Conservation (phyloP, 2,797 vertebrate genomes). For the Philypnodon macrostomus region DNA sequence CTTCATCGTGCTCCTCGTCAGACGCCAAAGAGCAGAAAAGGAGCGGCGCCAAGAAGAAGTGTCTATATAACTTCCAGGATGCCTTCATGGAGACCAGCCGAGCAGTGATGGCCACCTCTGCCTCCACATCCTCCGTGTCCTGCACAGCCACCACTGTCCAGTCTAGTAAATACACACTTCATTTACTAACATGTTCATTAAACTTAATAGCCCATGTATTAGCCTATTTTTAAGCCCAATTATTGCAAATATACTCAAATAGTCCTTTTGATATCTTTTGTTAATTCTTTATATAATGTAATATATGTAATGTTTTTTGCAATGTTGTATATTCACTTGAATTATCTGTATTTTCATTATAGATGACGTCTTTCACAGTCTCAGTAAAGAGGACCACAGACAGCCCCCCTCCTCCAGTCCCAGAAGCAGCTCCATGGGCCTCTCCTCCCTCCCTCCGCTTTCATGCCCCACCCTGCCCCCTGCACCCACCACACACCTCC, state of each 20-base stretch:
- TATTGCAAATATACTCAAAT: no score
- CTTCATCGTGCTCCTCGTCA: conserved; percentile 70
- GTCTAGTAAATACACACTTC: conserved; percentile 81
- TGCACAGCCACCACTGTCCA: conserved; percentile 96
- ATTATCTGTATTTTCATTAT: no score
- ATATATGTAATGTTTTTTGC: neutral
- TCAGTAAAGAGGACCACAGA: conserved; percentile 91
- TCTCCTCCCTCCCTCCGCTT: conserved; percentile 84
- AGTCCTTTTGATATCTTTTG: no score
- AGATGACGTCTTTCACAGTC: conserved; percentile 94
- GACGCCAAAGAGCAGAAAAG: conserved; percentile 91
- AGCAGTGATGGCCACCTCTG: conserved; percentile 93
- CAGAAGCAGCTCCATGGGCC: conserved; percentile 84
- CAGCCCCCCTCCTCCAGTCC: conserved; percentile 81
- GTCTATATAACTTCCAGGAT: conserved; percentile 98
- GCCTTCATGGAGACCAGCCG: conserved; percentile 95
- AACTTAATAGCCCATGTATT: no score
- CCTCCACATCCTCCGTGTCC: conserved; percentile 91
- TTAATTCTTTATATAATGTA: no score
- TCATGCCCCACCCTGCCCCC: conserved; percentile 81
- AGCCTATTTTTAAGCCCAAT: no score
- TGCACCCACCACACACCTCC: conserved; percentile 82
- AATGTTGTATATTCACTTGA: no score
- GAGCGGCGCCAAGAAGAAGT: conserved; percentile 92
- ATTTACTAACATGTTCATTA: no score